phyloP scores from a whole-genome alignment of 2,888 invertebrate species.

The Drosophila mayaguana region DNA sequence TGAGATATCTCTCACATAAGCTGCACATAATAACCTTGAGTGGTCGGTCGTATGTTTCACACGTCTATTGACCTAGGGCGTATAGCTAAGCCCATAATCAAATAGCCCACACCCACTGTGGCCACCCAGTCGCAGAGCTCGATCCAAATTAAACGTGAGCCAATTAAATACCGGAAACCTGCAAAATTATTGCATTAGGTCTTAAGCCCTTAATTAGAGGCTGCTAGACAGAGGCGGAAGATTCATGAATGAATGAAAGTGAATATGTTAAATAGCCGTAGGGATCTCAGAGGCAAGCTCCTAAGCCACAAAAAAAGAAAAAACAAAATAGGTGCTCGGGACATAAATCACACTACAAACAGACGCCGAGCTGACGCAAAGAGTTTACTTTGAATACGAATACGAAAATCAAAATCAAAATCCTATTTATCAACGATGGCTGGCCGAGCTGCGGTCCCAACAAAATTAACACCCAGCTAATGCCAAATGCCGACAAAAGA shows the following conservation, averaged over 20 bases:
- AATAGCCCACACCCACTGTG: slow-evolving; percentile 53
- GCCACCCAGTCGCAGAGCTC: slow-evolving; percentile 62
- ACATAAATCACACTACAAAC: slow-evolving; percentile 68
- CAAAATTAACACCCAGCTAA: slow-evolving; percentile 74
- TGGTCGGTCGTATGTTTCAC: slow-evolving; percentile 31
- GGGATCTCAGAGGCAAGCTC: neutral
- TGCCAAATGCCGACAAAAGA: slow-evolving; percentile 74
- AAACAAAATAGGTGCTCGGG: neutral
- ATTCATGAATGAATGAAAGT: slow-evolving; percentile 45
- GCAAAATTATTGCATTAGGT: slow-evolving; percentile 75
- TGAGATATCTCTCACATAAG: neutral
- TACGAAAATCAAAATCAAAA: slow-evolving; percentile 62
- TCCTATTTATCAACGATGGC: slow-evolving; percentile 73
- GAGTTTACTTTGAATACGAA: slow-evolving; percentile 47
- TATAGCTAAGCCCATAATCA: slow-evolving; percentile 56
- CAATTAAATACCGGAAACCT: slow-evolving; percentile 78
- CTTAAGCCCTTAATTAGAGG: slow-evolving; percentile 76
- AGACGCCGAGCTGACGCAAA: slow-evolving; percentile 44
- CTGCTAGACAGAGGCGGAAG: slow-evolving; percentile 19
- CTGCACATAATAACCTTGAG: slow-evolving; percentile 49
- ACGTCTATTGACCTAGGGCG: slow-evolving; percentile 56
- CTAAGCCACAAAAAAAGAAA: neutral
- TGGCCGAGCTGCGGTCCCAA: slow-evolving; percentile 48
- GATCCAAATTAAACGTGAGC: slow-evolving; percentile 50
- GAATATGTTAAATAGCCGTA: slow-evolving; percentile 23